phyloP scores from a whole-genome alignment of 2,888 invertebrate genomes.

The Nomada ferruginata region DNA sequence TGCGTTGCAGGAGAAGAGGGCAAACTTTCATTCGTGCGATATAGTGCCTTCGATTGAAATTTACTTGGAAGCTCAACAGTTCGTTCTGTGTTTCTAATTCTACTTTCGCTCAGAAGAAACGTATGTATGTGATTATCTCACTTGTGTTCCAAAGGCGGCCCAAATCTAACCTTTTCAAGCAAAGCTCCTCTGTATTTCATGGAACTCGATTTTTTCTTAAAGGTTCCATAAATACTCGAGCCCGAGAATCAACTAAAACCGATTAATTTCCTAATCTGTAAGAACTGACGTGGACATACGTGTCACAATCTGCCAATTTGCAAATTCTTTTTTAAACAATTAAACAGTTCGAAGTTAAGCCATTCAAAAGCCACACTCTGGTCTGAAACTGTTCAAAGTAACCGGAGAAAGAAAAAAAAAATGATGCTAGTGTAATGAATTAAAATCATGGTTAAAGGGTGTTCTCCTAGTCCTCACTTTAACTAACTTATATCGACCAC shows the following conservation, averaged over 20 bases:
- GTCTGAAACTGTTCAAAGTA: not conserved
- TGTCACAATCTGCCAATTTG: no score
- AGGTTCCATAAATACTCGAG: no score
- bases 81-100: constrained; percentile 7
- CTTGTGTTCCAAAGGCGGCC: no score
- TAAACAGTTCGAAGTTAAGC: not conserved
- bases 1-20: not conserved
- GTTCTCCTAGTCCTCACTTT: not conserved
- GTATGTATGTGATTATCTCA: no score
- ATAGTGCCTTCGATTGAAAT: constrained; percentile 67
- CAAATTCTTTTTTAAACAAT: no score
- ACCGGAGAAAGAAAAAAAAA: not conserved
- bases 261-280: no score
- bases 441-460: not conserved
- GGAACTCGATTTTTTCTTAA: no score
- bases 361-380: not conserved
- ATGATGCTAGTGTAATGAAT: not conserved
- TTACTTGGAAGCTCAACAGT: constrained; percentile 35
- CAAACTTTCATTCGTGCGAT: constrained; percentile 47
- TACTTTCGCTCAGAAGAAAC: not conserved
- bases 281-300: no score
- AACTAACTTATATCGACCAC: not conserved
- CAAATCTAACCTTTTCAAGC: no score
- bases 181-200: not conserved
- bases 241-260: no score